phyloP scores from a whole-genome alignment of 2,797 vertebrate genomes.

The Pteronotus mesoamericanus region DNA sequence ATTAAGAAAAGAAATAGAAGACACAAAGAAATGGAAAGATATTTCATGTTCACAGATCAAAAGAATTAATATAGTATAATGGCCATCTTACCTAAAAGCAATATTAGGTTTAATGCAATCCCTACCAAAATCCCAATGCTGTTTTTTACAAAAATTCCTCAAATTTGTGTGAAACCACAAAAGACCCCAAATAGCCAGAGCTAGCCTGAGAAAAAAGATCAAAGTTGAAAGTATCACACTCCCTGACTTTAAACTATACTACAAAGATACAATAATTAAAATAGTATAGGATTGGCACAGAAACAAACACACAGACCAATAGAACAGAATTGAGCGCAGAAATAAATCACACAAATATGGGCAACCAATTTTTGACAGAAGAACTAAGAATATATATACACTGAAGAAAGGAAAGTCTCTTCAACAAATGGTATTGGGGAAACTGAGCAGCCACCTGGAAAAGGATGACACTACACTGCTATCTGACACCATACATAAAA shows the following conservation, averaged over 20 bases:
- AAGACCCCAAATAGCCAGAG: background rate
- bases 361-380: background rate
- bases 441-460: background rate
- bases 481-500: background rate
- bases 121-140: background rate
- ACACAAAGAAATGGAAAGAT: background rate
- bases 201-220: background rate
- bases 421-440: background rate
- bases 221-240: background rate
- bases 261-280: background rate
- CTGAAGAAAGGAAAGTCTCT: background rate
- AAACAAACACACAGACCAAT: background rate
- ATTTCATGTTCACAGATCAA: background rate
- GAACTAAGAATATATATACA: no score
- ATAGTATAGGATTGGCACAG: background rate
- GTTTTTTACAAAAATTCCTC: background rate
- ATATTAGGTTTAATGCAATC: background rate
- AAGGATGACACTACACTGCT: background rate
- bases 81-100: background rate
- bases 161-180: background rate
- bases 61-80: background rate
- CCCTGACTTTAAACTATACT: background rate
- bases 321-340: background rate
- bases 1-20: background rate
- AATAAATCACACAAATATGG: background rate